A percentile compares a stretch with the other conserved stretches of the same genome.
Conservation (phyloP, 2,797 vertebrate genomes). For the Anniella stebbinsi region DNA sequence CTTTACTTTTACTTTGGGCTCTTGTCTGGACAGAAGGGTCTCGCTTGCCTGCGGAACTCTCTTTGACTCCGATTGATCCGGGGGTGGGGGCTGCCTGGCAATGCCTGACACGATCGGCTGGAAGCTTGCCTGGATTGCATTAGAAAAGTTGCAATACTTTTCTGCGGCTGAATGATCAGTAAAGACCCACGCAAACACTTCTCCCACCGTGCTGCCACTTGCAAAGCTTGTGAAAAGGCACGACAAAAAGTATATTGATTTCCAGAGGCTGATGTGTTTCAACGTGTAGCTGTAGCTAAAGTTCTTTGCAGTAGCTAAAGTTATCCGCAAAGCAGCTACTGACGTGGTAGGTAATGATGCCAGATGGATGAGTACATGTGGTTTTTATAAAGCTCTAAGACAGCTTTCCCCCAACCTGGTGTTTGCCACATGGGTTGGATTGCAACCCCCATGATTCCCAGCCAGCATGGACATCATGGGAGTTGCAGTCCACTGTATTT, state of each 20-base stretch:
- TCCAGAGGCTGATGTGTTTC: background rate
- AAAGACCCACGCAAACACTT: background rate
- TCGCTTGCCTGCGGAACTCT: background rate
- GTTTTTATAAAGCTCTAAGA: background rate
- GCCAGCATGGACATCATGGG: background rate
- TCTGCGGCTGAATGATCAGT: background rate
- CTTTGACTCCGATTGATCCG: background rate
- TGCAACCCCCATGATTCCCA: background rate
- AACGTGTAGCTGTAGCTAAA: background rate
- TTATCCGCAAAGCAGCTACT: no score
- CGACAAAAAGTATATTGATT: background rate
- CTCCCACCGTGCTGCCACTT: background rate
- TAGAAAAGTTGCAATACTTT: background rate
- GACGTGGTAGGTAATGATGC: background rate
- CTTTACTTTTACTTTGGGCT: background rate
- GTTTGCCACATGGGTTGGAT: background rate
- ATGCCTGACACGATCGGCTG: no score
- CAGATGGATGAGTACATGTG: background rate
- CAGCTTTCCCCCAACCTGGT: no score
- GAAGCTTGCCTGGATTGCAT: background rate
- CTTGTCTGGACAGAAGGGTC: background rate
- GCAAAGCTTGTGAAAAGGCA: background rate
- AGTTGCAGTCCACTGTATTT: background rate
- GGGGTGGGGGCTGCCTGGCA: no score
- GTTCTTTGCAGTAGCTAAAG: accelerated